These are phyloP conservation scores for Diachrysia chrysitis DNA, from an alignment of 2,888 invertebrate species.

Conservation along the genomic window DNA sequence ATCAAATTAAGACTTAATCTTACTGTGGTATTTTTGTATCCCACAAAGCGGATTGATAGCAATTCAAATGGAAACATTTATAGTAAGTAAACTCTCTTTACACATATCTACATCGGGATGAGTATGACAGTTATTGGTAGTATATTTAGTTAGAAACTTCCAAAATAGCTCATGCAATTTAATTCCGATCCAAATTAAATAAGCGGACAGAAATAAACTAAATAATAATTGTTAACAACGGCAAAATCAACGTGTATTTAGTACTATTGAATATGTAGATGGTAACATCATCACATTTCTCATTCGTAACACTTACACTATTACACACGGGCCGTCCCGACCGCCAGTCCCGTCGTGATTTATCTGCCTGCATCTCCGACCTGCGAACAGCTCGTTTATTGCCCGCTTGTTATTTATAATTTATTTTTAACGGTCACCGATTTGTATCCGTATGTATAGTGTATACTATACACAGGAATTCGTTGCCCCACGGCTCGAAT, in stretches of 20 bases:
- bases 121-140: no score
- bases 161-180: constrained; percentile 5
- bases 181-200: constrained; percentile 33
- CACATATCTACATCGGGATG: not conserved
- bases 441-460: constrained; percentile 76
- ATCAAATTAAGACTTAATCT: constrained; percentile 35
- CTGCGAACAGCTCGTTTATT: constrained; percentile 87
- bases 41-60: not conserved
- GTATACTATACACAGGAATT: constrained; percentile 63
- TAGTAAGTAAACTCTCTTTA: not conserved
- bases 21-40: constrained; percentile 19
- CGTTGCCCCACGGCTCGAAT: constrained; percentile 64
- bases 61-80: constrained; percentile 4
- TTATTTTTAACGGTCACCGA: constrained; percentile 88
- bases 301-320: constrained; percentile 80
- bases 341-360: constrained; percentile 79
- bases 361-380: constrained; percentile 86
- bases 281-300: constrained; percentile 75
- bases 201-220: constrained; percentile 34
- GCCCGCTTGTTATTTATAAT: constrained; percentile 89
- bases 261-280: constrained; percentile 71
- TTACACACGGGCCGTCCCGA: constrained; percentile 65
- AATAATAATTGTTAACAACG: constrained; percentile 45
- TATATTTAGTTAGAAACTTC: not conserved
- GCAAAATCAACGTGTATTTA: constrained; percentile 62